Evolutionary conservation across 2,113 vertebrate genomes (phyloP), one percentile per base, ranked within the genome.

Genomic region (Alligator mississippiensis): DNA sequence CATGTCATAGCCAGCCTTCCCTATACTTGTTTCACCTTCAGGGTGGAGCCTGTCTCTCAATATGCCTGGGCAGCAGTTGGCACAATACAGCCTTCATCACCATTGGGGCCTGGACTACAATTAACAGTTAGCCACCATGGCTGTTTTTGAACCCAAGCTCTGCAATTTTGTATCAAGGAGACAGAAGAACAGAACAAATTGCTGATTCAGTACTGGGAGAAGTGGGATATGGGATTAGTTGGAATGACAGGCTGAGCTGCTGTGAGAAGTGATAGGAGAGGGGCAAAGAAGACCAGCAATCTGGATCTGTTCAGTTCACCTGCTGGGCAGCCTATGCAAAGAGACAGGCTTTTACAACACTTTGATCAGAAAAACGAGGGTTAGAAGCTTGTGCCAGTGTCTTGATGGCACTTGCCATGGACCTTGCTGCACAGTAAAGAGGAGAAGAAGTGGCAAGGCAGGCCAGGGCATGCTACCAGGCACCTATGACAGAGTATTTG

Each of bases 401-500:
- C 58, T 77, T 72, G 84, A 17, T 2, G 92, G 47, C 60, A 11
- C 28, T 75, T 38, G 5, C 66, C 77, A 80, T 24, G 90, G 30
- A 59, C 70, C 27, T 27, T 27, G 0, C 5, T 60, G 54, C 38
- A 78, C 5, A 34, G 30, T 30, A 30, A 11, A 70, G 16, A 30
- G 1, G 58, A 17, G 30, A 27, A 15, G 64, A 11, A 25, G 11
- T 18, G 74, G n/a, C 11, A 66, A 34, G 61, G 34, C 22, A 54
- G 81, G 12, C 27, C 38, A 30, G 54, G 54, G 66, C n/a, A 21
- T 9, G n/a, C 66, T 34, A 18, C 10, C 12, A 11, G 19, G 30
- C 68, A 92, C 28, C 77, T 30, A 4, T 5, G 59, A 12, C 58
- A 70, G 47, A 0, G 0, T 22, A 21, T 54, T 62, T 63, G 11